A percentile compares a stretch with the other conserved stretches of the same genome.
phyloP scores from a whole-genome alignment of 2,888 invertebrate genomes.

The Platycheirus rosarum region DNA sequence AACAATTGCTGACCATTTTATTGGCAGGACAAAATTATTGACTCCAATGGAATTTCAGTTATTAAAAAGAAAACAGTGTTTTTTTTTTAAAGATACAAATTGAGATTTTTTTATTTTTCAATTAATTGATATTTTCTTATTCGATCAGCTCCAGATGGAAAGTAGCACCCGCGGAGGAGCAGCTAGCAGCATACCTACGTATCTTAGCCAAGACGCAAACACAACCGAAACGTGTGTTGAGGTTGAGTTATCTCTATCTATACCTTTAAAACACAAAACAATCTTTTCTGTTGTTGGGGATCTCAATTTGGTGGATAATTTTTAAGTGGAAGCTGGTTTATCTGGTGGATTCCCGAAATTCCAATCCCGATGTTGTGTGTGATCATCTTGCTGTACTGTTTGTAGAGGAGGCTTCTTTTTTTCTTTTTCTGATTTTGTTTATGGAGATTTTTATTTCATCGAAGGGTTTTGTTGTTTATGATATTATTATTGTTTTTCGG shows the following conservation, averaged over 20 bases:
- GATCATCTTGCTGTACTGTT: constrained; percentile 68
- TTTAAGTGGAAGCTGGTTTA: constrained; percentile 69
- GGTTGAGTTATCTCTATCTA: too few relatives aligned
- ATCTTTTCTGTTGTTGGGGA: constrained; percentile 46
- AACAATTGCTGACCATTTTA: constrained; percentile 32
- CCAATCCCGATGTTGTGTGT: constrained; percentile 57
- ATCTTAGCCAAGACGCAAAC: constrained; percentile 39
- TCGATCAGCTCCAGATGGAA: constrained; percentile 67
- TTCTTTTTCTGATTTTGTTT: constrained; percentile 4
- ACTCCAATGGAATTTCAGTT: constrained; percentile 51
- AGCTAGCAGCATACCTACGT: constrained; percentile 7
- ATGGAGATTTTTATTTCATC: constrained; percentile 3
- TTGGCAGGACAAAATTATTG: constrained; percentile 62
- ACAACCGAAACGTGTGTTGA: constrained; percentile 29
- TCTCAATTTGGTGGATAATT: constrained; percentile 46
- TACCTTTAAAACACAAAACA: constrained; percentile 19
- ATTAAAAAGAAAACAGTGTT: constrained; percentile 21
- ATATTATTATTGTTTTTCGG: constrained; percentile 37
- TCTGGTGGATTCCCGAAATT: constrained; percentile 71
- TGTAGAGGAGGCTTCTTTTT: constrained; percentile 43
- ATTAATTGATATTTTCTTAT: constrained; percentile 39
- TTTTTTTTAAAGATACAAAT: constrained; percentile 51
- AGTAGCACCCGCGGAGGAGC: constrained; percentile 62
- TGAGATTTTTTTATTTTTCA: constrained; percentile 23
- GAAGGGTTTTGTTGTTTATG: neutral